These are phyloP conservation scores for Adrianichthys oophorus DNA, from an alignment of 2,797 vertebrate genomes.

Conservation along the genomic window DNA sequence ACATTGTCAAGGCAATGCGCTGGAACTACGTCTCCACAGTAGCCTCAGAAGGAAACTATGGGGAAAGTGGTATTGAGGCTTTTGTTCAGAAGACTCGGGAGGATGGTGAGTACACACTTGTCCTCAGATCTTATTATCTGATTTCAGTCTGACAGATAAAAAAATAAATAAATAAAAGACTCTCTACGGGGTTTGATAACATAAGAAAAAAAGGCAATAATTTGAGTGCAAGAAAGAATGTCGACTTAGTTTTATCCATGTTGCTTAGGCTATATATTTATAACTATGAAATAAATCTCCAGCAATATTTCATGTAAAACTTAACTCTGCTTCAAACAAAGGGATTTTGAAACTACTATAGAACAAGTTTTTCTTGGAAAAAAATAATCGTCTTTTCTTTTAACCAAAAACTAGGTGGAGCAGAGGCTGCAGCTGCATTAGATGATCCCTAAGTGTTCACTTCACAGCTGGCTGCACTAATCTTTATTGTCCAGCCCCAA, in stretches of 20 bases:
- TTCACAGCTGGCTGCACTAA: not conserved
- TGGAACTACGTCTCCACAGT: constrained; percentile 97
- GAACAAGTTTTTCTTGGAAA: too few relatives aligned
- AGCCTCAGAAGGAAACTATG: constrained; percentile 94
- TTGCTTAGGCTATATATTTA: too few relatives aligned
- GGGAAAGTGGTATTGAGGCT: constrained; percentile 92
- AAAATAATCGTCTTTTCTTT: not conserved
- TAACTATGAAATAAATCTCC: too few relatives aligned
- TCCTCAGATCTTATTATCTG: not conserved
- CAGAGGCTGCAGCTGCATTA: not conserved
- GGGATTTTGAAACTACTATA: too few relatives aligned
- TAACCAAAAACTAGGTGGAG: not conserved
- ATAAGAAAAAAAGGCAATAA: too few relatives aligned
- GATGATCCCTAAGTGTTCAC: not conserved
- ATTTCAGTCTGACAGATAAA: not conserved
- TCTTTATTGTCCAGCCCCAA: not conserved
- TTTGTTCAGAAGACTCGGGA: constrained; percentile 95
- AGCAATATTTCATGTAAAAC: too few relatives aligned
- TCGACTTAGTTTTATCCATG: too few relatives aligned
- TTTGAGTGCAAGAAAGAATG: too few relatives aligned
- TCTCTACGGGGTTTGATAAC: too few relatives aligned
- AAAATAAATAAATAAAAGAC: too few relatives aligned
- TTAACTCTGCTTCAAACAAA: too few relatives aligned
- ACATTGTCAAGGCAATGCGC: constrained; percentile 92
- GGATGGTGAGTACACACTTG: constrained; percentile 83